Evolutionary conservation across 2,113 vertebrate species (phyloP).

Genomic region (Atlantisia rogersi): DNA sequence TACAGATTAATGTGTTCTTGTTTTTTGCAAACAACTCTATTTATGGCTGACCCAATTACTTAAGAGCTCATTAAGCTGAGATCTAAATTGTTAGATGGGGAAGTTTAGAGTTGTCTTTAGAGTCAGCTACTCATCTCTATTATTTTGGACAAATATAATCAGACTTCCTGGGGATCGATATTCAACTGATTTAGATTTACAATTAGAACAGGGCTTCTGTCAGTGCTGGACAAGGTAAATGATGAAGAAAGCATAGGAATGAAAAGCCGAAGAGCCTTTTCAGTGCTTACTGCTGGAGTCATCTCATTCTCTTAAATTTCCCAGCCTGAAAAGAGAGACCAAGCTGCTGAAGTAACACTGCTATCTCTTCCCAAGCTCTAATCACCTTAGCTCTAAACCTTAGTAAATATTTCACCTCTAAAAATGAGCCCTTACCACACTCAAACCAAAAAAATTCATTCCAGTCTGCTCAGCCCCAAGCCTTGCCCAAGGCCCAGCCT

Average conservation of each 20-base stretch:
- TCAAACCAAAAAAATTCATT: not conserved
- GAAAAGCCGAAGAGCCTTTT: not conserved
- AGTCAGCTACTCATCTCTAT: not conserved
- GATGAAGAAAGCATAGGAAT: not conserved
- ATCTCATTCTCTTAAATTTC: not conserved
- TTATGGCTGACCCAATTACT: conserved; percentile 42
- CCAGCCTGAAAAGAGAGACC: not conserved
- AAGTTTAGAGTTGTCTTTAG: conserved; percentile 21
- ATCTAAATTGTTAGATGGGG: not conserved
- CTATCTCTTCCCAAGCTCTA: not conserved
- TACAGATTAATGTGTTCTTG: not conserved
- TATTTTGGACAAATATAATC: conserved; percentile 41
- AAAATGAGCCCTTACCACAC: not conserved
- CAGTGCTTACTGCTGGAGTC: not conserved
- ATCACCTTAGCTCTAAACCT: not conserved
- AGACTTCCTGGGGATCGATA: not conserved
- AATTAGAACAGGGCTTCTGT: not conserved
- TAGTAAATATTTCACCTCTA: not conserved
- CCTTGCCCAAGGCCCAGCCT: not conserved
- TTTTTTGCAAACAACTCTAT: conserved; percentile 26
- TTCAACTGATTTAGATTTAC: not conserved
- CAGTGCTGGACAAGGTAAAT: not conserved
- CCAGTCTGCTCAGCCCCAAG: not conserved
- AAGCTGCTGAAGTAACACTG: not conserved
- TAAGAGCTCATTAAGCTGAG: conserved; percentile 32